phyloP scores from a whole-genome alignment of 2,797 vertebrate genomes.

The Menidia menidia region DNA sequence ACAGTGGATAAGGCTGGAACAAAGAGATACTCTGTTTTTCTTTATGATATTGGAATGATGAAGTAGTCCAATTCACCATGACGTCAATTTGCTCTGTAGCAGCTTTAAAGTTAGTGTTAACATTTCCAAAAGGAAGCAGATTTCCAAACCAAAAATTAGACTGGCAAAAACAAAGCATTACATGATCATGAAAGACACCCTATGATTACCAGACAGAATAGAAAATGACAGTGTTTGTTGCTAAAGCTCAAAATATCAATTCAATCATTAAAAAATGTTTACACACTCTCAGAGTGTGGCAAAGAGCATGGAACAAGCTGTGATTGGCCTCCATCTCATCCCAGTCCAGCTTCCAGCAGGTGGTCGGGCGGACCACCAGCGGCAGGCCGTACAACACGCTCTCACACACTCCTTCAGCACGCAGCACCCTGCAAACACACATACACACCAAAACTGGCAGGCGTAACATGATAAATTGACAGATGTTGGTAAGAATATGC shows the following conservation, averaged over 20 bases:
- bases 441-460: conserved; percentile 29
- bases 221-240: background rate
- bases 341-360: conserved; percentile 95
- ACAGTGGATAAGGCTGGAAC: too few species aligned
- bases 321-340: conserved; percentile 93
- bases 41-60: background rate
- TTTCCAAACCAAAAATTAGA: too few species aligned
- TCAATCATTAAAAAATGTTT: background rate
- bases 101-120: too few species aligned
- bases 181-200: too few species aligned
- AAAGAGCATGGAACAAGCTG: conserved; percentile 91
- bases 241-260: background rate
- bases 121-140: too few species aligned
- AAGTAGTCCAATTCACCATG: background rate
- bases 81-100: too few species aligned
- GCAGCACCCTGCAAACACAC: conserved; percentile 83
- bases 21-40: too few species aligned
- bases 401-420: conserved; percentile 88
- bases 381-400: conserved; percentile 91
- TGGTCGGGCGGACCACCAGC: conserved; percentile 88
- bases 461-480: background rate
- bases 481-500: background rate
- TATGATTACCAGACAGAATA: background rate
- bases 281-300: conserved; percentile 88
- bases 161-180: too few species aligned